phyloP scores from a whole-genome alignment of 1,140 invertebrate species.

The Musca vetustissima region DNA sequence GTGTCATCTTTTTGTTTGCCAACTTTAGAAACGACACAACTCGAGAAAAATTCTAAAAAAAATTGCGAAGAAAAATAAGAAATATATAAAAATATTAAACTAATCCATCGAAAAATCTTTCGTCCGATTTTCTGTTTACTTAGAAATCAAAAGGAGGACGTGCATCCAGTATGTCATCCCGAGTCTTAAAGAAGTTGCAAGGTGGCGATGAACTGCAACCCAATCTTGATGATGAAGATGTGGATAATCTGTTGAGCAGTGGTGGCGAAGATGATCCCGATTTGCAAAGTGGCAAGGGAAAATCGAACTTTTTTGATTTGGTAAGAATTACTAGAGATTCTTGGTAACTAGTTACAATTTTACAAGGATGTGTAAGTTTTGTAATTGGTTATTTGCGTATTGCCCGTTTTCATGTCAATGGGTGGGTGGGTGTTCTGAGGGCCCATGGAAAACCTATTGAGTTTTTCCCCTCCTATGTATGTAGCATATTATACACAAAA shows the following conservation, averaged over 20 bases:
- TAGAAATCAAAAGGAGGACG: background rate
- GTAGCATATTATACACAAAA: conserved; percentile 8
- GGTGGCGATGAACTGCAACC: conserved; percentile 53
- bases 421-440: background rate
- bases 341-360: background rate
- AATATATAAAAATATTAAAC: background rate
- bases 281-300: conserved; percentile 57
- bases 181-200: conserved; percentile 66
- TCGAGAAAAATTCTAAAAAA: no score
- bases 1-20: no score
- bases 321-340: conserved; percentile 51
- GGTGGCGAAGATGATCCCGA: conserved; percentile 56
- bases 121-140: background rate
- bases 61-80: background rate
- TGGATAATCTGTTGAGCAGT: conserved; percentile 21
- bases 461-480: background rate
- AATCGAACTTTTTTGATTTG: conserved; percentile 65
- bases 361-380: background rate
- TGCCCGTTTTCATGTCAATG: background rate
- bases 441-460: background rate
- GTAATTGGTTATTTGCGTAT: background rate
- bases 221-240: conserved; percentile 36
- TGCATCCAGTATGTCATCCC: conserved; percentile 60
- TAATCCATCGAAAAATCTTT: background rate
- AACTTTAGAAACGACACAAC: no score